These are phyloP conservation scores for Odocoileus virginianus DNA, from an alignment of 2,113 vertebrate genomes.

Conservation along the genomic window DNA sequence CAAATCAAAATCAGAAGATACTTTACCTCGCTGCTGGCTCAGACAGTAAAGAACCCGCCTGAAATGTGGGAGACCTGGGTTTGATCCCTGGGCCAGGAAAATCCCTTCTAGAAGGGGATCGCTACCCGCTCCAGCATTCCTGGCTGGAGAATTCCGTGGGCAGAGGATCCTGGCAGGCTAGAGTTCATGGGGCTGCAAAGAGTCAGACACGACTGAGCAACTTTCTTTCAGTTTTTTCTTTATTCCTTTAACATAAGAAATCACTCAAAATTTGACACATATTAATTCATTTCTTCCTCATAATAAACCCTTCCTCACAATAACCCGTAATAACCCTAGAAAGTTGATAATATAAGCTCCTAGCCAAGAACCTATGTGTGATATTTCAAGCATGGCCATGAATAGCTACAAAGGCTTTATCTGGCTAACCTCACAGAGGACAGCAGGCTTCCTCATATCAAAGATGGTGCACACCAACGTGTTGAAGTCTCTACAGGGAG, in stretches of 20 bases:
- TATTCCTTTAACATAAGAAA: not conserved
- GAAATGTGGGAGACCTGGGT: not conserved
- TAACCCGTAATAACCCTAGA: not conserved
- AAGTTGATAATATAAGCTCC: not conserved
- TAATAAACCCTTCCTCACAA: not conserved
- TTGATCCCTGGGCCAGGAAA: not conserved
- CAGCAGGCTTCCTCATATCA: not conserved
- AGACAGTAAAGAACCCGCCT: not conserved
- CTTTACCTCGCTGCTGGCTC: not conserved
- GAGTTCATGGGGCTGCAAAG: not conserved
- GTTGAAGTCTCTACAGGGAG: not conserved
- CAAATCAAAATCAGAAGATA: not conserved
- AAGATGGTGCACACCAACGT: not conserved
- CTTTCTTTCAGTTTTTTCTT: not conserved
- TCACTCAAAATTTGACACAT: not conserved
- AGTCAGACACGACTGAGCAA: not conserved
- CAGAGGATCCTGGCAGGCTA: not conserved
- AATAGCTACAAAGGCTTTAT: not conserved
- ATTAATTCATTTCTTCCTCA: not conserved
- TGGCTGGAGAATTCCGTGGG: not conserved
- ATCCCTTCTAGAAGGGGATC: not conserved
- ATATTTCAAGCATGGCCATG: not conserved
- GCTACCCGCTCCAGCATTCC: not conserved
- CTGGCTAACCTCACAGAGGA: not conserved
- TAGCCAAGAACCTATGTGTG: not conserved